Conservation (phyloP, 2,888 invertebrate species). For the Drosophila formosana region DNA sequence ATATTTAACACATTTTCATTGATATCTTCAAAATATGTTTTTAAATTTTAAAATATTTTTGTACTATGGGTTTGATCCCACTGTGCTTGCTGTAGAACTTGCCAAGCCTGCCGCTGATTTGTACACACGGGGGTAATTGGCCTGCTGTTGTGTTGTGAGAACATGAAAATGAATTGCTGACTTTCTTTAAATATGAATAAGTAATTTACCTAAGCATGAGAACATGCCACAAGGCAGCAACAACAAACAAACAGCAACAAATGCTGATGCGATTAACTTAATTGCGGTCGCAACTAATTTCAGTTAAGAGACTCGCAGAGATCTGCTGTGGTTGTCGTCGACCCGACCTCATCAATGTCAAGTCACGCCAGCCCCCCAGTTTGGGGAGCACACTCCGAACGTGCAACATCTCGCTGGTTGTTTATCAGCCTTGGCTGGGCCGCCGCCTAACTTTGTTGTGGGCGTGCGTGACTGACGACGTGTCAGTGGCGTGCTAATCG, state of each 20-base stretch:
- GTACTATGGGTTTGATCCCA: background rate
- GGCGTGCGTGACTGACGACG: conserved; percentile 44
- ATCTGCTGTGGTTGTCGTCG: conserved; percentile 27
- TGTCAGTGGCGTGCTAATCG: conserved; percentile 21
- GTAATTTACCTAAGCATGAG: conserved; percentile 55
- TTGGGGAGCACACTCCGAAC: conserved; percentile 8
- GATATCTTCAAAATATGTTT: too few relatives aligned
- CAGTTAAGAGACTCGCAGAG: conserved; percentile 23
- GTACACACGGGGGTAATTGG: conserved; percentile 44
- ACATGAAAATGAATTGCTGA: conserved; percentile 56
- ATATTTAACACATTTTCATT: too few relatives aligned
- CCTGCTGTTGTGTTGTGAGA: conserved; percentile 46
- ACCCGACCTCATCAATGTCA: conserved; percentile 43
- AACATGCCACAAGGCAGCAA: conserved; percentile 49
- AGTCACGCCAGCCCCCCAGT: conserved; percentile 6
- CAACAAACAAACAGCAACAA: conserved; percentile 39
- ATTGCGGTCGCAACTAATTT: conserved; percentile 62
- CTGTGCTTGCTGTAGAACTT: conserved; percentile 14
- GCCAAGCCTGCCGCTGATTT: conserved; percentile 17
- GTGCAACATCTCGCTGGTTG: conserved; percentile 33
- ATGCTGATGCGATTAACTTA: conserved; percentile 58
- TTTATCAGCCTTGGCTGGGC: conserved; percentile 28
- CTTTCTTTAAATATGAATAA: conserved; percentile 62
- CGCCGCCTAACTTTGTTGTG: conserved; percentile 24
- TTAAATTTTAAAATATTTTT: too few relatives aligned